Conservation (phyloP, 2,888 invertebrate genomes). For the Colletes collaris region DNA sequence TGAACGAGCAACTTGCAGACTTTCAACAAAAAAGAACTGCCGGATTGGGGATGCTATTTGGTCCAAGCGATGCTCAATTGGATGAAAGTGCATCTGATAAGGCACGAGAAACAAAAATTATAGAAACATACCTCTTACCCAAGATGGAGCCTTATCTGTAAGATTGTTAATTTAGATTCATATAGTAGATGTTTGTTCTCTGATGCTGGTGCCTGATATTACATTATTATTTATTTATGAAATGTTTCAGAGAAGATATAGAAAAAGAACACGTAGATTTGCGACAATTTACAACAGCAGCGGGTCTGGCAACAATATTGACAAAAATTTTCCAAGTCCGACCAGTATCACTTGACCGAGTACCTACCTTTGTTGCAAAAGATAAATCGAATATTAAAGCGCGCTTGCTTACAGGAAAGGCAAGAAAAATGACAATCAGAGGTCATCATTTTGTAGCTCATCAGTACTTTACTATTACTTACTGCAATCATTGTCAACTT, state of each 20-base stretch:
- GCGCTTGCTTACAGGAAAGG: constrained; percentile 87
- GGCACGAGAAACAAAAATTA: constrained; percentile 89
- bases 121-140: constrained; percentile 89
- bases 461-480: constrained; percentile 94
- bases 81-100: constrained; percentile 92
- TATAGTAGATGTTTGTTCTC: constrained; percentile 42
- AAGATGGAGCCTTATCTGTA: constrained; percentile 89
- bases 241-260: constrained; percentile 85
- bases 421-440: constrained; percentile 89
- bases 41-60: constrained; percentile 95
- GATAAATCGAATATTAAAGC: constrained; percentile 90
- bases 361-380: constrained; percentile 93
- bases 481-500: constrained; percentile 96
- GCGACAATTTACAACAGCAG: constrained; percentile 88
- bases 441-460: constrained; percentile 96
- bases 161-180: constrained; percentile 72
- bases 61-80: constrained; percentile 91
- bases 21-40: constrained; percentile 95
- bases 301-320: constrained; percentile 92
- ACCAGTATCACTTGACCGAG: constrained; percentile 87
- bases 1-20: constrained; percentile 91
- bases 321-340: constrained; percentile 90
- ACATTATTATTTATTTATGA: constrained; percentile 1
- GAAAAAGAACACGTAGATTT: constrained; percentile 86
- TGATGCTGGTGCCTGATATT: neutral